Conservation (phyloP, 1,140 invertebrate genomes). For the Agrilus planipennis region DNA sequence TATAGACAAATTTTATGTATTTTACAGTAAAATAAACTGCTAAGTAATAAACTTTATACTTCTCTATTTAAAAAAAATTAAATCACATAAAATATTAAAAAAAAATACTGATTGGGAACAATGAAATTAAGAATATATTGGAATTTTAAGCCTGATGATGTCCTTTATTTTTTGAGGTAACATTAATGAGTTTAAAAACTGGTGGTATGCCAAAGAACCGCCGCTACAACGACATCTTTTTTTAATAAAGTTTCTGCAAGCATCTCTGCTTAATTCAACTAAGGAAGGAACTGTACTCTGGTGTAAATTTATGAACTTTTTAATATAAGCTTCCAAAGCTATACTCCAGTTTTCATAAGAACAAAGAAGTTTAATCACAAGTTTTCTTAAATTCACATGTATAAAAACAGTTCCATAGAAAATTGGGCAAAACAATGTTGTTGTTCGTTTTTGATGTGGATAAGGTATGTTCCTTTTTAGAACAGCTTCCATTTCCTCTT, state of each 20-base stretch:
- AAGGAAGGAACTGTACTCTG: background rate
- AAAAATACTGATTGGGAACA: background rate
- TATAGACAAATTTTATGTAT: too few relatives aligned
- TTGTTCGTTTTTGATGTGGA: too few relatives aligned
- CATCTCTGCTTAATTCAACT: constrained; percentile 6
- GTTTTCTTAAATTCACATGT: background rate
- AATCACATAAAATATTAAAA: too few relatives aligned
- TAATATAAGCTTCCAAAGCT: background rate
- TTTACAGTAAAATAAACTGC: too few relatives aligned
- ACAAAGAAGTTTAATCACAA: background rate
- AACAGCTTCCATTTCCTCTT: constrained; percentile 1
- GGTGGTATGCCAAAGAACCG: background rate
- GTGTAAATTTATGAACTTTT: background rate
- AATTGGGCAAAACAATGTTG: too few relatives aligned
- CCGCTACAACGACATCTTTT: background rate
- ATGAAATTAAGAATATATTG: background rate
- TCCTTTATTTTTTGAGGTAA: background rate
- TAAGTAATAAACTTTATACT: too few relatives aligned
- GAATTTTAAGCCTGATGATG: constrained; percentile 4
- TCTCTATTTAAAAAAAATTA: too few relatives aligned
- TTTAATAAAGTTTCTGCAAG: constrained; percentile 1
- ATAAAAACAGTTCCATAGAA: background rate
- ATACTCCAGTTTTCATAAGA: constrained; percentile 1
- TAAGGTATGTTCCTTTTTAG: too few relatives aligned
- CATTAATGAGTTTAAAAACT: background rate